Conservation (phyloP, 1,140 invertebrate genomes). For the Drosophila jambulina region DNA sequence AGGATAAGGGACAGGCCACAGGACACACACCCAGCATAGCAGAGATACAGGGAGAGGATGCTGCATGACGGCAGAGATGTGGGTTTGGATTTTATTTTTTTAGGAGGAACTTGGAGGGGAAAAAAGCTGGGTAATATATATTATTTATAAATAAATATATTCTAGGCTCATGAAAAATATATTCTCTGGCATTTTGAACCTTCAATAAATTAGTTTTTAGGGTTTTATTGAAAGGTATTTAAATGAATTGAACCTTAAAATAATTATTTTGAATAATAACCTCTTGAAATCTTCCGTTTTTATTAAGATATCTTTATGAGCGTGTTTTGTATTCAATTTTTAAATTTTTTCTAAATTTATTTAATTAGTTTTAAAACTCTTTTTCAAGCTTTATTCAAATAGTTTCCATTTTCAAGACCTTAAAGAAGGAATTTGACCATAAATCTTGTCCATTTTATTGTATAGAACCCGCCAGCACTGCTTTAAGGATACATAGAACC, state of each 20-base stretch:
- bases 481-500: neutral
- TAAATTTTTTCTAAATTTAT: neutral
- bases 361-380: neutral
- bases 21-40: constrained; percentile 17
- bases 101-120: neutral
- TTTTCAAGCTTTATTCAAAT: neutral
- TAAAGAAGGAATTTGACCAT: neutral
- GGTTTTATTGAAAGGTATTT: neutral
- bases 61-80: constrained; percentile 13
- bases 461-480: neutral
- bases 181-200: no score
- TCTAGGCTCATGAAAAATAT: neutral
- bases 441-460: neutral
- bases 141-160: neutral
- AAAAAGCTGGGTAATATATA: neutral
- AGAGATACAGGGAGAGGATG: constrained; percentile 1
- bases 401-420: neutral
- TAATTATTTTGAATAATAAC: neutral
- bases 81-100: neutral
- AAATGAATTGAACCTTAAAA: neutral
- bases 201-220: rapidly evolving
- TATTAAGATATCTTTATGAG: no score
- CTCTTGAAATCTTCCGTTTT: no score
- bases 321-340: neutral
- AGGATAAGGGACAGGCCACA: constrained; percentile 67